phyloP scores from a whole-genome alignment of 2,113 vertebrate genomes.

The Zootoca vivipara region DNA sequence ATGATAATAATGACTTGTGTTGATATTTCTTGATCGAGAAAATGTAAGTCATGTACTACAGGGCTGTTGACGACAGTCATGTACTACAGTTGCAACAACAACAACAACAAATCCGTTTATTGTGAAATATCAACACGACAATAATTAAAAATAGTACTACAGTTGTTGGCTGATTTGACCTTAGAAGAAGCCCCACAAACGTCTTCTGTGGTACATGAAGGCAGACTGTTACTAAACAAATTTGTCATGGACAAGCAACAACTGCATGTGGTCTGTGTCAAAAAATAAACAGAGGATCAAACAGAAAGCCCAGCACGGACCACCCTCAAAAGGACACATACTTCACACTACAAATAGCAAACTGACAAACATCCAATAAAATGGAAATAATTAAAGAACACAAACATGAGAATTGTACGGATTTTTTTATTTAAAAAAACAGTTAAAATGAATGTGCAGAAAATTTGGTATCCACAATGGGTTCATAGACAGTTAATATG shows the following conservation, averaged over 20 bases:
- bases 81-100: too few relatives aligned
- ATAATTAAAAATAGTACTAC: too few relatives aligned
- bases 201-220: background rate
- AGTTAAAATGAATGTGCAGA: background rate
- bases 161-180: background rate
- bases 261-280: background rate
- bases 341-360: background rate
- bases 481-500: background rate
- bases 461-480: background rate
- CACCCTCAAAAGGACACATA: background rate
- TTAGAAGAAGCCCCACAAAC: background rate
- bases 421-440: background rate
- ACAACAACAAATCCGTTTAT: too few relatives aligned
- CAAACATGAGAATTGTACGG: background rate
- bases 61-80: background rate
- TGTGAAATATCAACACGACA: too few relatives aligned
- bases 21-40: background rate
- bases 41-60: background rate
- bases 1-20: background rate
- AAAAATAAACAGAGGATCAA: slow-evolving; percentile 1
- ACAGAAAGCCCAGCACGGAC: background rate
- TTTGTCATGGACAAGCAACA: slow-evolving; percentile 9
- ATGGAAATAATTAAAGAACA: background rate
- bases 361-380: background rate
- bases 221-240: slow-evolving; percentile 4